Percentiles rank a stretch among this genome's conserved stretches.
Conservation (phyloP, 2,888 invertebrate species). For the Seladonia tumulorum region DNA sequence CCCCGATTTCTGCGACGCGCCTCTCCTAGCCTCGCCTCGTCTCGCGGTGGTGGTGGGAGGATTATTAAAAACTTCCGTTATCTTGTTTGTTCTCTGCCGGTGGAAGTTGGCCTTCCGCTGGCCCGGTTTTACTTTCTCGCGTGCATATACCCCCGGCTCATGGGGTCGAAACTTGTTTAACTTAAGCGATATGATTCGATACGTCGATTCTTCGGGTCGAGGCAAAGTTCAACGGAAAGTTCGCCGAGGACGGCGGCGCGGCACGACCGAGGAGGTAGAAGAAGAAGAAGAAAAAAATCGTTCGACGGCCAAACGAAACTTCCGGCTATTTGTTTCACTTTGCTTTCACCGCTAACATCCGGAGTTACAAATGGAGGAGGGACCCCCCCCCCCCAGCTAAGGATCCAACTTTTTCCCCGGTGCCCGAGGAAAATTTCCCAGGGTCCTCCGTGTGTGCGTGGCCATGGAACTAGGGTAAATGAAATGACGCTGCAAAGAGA, state of each 20-base stretch:
- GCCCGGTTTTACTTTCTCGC: constrained; percentile 4
- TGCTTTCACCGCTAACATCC: constrained; percentile 60
- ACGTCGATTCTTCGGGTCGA: constrained; percentile 67
- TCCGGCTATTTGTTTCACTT: constrained; percentile 72
- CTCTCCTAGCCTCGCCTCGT: background rate
- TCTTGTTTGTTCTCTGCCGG: constrained; percentile 38
- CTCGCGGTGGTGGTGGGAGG: background rate
- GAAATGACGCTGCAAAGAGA: background rate
- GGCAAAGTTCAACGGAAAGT: constrained; percentile 71
- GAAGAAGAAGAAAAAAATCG: constrained; percentile 55
- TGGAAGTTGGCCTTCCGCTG: constrained; percentile 19
- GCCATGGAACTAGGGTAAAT: constrained; percentile 39
- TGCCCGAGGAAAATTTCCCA: constrained; percentile 12
- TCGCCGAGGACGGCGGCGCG: constrained; percentile 61
- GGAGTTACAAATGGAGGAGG: constrained; percentile 55
- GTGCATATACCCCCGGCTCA: constrained; percentile 59
- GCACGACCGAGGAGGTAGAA: background rate
- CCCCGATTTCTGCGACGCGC: background rate
- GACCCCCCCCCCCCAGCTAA: constrained; percentile 29
- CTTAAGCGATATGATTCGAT: constrained; percentile 73
- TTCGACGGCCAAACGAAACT: constrained; percentile 59
- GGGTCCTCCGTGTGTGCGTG: background rate
- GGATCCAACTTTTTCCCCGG: constrained; percentile 55
- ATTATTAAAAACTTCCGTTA: constrained; percentile 55
- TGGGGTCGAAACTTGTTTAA: constrained; percentile 71